Conservation (phyloP, 2,113 vertebrate genomes). For the Python bivittatus region DNA sequence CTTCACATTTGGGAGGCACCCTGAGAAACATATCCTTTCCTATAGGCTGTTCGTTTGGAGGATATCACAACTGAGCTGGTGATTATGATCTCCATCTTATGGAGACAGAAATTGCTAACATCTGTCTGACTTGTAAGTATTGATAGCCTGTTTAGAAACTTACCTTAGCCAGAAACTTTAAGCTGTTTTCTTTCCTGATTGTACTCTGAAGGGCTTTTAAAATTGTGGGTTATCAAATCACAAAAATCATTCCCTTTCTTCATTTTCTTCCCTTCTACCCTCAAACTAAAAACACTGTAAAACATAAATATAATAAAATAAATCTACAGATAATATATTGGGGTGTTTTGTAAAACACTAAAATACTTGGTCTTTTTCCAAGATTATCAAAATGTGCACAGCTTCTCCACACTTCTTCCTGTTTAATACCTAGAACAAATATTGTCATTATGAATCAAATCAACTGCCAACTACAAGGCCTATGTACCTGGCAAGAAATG, state of each 20-base stretch:
- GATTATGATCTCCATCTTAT: neutral
- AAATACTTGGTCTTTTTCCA: neutral
- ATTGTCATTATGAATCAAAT: neutral
- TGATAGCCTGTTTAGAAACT: neutral
- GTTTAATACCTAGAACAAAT: neutral
- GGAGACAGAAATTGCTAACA: neutral
- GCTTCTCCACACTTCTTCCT: neutral
- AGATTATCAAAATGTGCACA: neutral
- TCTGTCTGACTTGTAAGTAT: neutral
- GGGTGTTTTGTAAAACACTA: neutral
- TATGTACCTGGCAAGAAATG: neutral
- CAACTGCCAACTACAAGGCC: neutral
- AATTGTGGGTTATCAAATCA: fast-evolving
- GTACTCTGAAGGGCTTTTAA: neutral
- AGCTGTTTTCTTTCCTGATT: neutral
- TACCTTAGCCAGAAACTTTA: neutral
- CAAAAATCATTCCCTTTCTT: neutral
- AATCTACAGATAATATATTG: fast-evolving
- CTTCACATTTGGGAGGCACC: neutral
- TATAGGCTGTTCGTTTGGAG: neutral
- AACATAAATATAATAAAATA: fast-evolving
- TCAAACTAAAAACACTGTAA: neutral
- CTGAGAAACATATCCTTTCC: neutral
- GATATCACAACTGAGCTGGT: neutral
- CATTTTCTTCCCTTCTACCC: neutral